A percentile compares a stretch with the other conserved stretches of the same genome.
phyloP scores from a whole-genome alignment of 2,113 vertebrate species.

The Todiramphus saurophagus region DNA sequence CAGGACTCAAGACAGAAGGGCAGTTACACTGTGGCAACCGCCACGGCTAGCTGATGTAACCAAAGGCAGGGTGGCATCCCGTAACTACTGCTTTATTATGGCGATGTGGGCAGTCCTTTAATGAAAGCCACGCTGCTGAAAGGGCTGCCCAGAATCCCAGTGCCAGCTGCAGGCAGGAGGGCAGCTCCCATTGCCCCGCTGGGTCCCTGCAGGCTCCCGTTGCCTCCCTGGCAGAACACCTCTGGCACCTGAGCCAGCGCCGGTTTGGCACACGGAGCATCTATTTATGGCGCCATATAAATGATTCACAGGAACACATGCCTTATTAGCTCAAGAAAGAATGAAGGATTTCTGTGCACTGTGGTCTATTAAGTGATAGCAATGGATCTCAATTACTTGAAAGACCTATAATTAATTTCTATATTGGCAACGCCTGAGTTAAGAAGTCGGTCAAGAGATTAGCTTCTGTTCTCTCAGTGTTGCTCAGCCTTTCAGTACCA shows the following conservation, averaged over 20 bases:
- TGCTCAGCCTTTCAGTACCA: not conserved
- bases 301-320: conserved; percentile 8
- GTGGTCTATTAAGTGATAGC: conserved; percentile 40
- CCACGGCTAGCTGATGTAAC: accelerated
- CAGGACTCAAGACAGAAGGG: not conserved
- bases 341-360: not conserved
- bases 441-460: conserved; percentile 16
- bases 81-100: not conserved
- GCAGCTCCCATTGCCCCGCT: not conserved
- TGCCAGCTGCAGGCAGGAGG: not conserved
- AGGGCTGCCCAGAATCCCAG: not conserved
- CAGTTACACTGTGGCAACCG: accelerated
- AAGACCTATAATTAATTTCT: conserved; percentile 54
- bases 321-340: conserved; percentile 29
- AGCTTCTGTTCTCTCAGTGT: not conserved
- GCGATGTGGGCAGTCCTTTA: accelerated
- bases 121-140: not conserved
- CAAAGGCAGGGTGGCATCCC: not conserved
- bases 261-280: accelerated
- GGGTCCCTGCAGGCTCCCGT: not conserved
- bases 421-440: conserved; percentile 28
- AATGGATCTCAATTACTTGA: conserved; percentile 49
- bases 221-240: not conserved
- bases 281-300: not conserved
- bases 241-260: not conserved